Evolutionary conservation across 2,113 vertebrate genomes (phyloP).

Genomic region (Pelusios castaneus): DNA sequence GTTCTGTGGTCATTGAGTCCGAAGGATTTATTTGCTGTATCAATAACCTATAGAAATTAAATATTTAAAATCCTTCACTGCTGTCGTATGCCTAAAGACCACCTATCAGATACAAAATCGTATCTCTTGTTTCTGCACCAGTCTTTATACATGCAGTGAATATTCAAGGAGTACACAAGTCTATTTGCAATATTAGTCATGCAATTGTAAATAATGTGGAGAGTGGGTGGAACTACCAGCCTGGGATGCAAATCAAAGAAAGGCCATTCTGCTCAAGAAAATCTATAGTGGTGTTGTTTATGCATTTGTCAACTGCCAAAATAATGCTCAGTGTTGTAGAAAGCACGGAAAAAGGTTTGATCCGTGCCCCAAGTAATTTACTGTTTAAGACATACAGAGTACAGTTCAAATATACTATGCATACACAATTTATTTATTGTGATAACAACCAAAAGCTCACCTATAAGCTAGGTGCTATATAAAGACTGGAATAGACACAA

Average conservation of each 20-base stretch:
- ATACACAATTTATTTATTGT: not conserved
- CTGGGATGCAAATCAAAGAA: not conserved
- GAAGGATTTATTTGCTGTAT: not conserved
- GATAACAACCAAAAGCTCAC: not conserved
- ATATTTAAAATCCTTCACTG: not conserved
- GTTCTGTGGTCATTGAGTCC: not conserved
- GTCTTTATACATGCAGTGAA: not conserved
- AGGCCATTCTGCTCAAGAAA: not conserved
- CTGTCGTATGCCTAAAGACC: not conserved
- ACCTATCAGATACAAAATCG: not conserved
- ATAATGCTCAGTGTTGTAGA: not conserved
- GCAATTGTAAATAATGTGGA: not conserved
- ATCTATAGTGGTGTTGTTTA: not conserved
- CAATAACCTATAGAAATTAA: not conserved
- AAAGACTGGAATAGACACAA: not conserved
- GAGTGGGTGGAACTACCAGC: not conserved
- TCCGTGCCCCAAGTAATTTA: not conserved
- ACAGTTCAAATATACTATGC: not conserved
- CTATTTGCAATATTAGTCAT: not conserved
- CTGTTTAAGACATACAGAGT: not conserved
- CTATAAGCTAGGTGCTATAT: not conserved
- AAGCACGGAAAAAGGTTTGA: not conserved
- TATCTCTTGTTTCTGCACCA: not conserved
- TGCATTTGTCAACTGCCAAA: not conserved
- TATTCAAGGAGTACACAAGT: not conserved